Base-by-base conservation (phyloP, 2,888 invertebrate species). In the Archaeoteleia sp. region DNA sequence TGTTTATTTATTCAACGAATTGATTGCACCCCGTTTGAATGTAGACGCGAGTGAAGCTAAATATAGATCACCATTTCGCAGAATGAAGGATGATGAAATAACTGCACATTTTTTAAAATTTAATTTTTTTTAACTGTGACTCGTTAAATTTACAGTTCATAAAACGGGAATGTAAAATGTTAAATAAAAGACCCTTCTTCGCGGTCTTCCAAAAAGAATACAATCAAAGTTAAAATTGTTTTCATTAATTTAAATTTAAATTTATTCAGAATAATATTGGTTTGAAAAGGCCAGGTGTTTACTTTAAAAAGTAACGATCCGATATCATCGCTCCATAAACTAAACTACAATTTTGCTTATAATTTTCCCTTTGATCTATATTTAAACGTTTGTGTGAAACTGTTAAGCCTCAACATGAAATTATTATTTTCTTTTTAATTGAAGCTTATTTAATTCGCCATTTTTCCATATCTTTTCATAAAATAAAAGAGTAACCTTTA, bases 281-380 rank as follows among this genome's bases (percentile, higher is more conserved):
- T 49, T 46, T 29, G 39, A 32, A 58, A 40, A 25, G 9, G 30
- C 32, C 13, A 15, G 25, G 10, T 40, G 53, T 51, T 45, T 61
- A 29, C 51, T 61, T 35, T 13, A 60, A 60, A 62, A 62, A 62
- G 53, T 43, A 53, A 48, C 40, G 27, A 54, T 23, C 39, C 53
- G 42, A 54, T 39, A 45, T 32, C 40, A 32, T 34, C 58, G 37
- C 37, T 27, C 48, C 30, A 39, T 48, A 48, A 48, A 49, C 40
- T 29, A 32, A 27, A 13, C 40, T 54, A 29, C 39, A 40, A 20
- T 53, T 62, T 29, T 29, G 25, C 39, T 29, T 27, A 9, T 35
- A 6, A 39, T 46, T 54, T 42, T 54, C 34, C 48, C 48, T 48
- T 55, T 55, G 54, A 62, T 54, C 42, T 62, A 62, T 42, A 54